Base-by-base conservation (phyloP, 2,888 invertebrate genomes). In the Dascillus cervinus region DNA sequence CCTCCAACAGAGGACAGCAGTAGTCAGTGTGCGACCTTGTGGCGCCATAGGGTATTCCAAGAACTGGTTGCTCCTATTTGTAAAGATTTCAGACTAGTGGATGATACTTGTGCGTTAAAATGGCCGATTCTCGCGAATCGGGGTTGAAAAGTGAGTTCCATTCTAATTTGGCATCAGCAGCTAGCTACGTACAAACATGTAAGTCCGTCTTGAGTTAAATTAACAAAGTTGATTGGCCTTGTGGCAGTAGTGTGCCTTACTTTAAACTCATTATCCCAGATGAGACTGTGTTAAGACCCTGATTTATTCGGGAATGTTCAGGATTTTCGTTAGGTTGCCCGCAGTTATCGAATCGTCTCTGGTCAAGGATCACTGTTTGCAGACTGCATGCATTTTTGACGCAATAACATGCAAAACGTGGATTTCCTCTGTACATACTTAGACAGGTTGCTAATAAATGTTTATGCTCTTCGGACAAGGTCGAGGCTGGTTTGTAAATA, bases 141-240 rank as follows among this genome's bases (percentile, higher is more conserved):
- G 54, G 46, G 28, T 47, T 52, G 47, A 49, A 51, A 46, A 50
- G 50, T 49, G 50, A 52, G 11, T 37, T 50, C 45, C 47, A 49
- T 29, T 43, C 55, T 17, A 52, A 54, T 39, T 40, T 52, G 33
- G 46, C 50, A 29, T 46, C 50, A n/a, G 53, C 54, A 9, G 47
- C 52, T 20, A 55, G 55, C 46, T 55, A 54, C 49, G 45, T 55
- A 33, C 58, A 58, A 53, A 49, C 50, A 50, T 44, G 60, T 60
- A 53, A 56, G 58, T 55, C 11, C 13, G 38, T 30, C 34, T 40
- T 8, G 23, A 17, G 13, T 32, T 37, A 32, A 30, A 32, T 37
- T 30, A 38, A 39, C 39, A 41, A 29, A 38, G 44, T 40, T 47
- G 39, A 47, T 44, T 44, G 47, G 42, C 46, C 44, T 46, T 44